phyloP scores from a whole-genome alignment of 2,888 invertebrate species.

The Troilus luridus region DNA sequence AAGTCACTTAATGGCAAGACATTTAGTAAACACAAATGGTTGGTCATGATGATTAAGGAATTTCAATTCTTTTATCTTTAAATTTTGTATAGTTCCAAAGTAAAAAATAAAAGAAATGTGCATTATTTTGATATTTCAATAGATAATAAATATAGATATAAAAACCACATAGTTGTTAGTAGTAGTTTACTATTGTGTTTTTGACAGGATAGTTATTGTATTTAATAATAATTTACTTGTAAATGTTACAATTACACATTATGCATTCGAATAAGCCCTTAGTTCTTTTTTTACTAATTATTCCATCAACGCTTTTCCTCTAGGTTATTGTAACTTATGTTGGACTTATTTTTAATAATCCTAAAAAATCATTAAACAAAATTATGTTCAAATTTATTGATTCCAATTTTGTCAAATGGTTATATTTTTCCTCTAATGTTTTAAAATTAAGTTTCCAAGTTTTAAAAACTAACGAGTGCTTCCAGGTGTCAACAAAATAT shows the following conservation, averaged over 20 bases:
- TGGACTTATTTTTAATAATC: not conserved
- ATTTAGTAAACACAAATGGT: conserved; percentile 6
- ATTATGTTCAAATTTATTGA: too few relatives aligned
- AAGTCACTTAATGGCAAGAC: conserved; percentile 51
- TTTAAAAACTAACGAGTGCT: too few relatives aligned
- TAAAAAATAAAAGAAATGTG: not conserved
- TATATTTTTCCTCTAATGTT: too few relatives aligned
- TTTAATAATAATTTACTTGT: not conserved
- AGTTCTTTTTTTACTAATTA: not conserved
- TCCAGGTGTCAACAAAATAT: not conserved
- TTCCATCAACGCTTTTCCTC: not conserved
- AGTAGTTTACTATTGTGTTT: not conserved
- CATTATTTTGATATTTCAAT: not conserved
- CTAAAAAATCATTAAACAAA: not conserved
- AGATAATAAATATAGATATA: too few relatives aligned
- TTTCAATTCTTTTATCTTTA: not conserved
- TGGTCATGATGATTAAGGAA: not conserved
- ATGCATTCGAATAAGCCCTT: not conserved
- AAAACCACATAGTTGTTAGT: too few relatives aligned
- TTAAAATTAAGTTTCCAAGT: too few relatives aligned
- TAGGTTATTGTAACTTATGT: not conserved
- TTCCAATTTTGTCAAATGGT: too few relatives aligned
- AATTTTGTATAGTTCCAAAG: not conserved
- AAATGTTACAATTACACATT: not conserved
- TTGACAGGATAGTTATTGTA: not conserved